Evolutionary conservation across 2,888 invertebrate genomes (phyloP), one percentile per base, ranked within the genome.

Genomic region (Tetrapedia diversipes): DNA sequence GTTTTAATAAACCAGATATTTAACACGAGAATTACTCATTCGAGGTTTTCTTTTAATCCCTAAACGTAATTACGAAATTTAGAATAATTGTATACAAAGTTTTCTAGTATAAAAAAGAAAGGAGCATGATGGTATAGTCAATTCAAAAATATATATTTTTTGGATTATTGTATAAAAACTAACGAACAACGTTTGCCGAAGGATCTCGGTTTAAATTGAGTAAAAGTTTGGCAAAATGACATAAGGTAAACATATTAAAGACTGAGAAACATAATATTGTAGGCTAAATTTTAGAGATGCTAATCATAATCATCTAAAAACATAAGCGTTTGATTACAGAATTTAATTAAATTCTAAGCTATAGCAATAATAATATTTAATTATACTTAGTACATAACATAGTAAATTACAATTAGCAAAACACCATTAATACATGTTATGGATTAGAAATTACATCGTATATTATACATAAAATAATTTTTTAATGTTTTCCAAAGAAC

Each of bases 101-200:
- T 79, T 69, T 71, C 57, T 79, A 79, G 24, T 51, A 37, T 77
- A 71, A n/a, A 37, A 37, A 45, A 47, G 39, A 10, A 39, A 45
- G 27, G 27, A 70, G 72, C 71, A 77, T 67, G 59, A 64, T 79
- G 80, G 72, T 79, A 80, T 84, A 79, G 73, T 78, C 80, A 63
- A 72, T 69, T 76, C 54, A 76, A 74, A 45, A 45, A 43, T 63
- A 60, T 61, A n/a, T 14, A 22, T 54, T 32, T 65, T 81, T 75
- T 80, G 64, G 65, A 83, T 74, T 79, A 65, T 69, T 71, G 53
- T 77, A 67, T 39, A 39, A 49, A 65, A 68, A 69, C 34, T 80
- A 67, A 53, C 22, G 29, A 76, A 51, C 45, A 64, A 68, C 68
- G 53, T 76, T 61, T 60, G 37, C 49, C 29, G 37, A 65, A 60